phyloP scores from a whole-genome alignment of 2,888 invertebrate species.

The Plutella xylostella region DNA sequence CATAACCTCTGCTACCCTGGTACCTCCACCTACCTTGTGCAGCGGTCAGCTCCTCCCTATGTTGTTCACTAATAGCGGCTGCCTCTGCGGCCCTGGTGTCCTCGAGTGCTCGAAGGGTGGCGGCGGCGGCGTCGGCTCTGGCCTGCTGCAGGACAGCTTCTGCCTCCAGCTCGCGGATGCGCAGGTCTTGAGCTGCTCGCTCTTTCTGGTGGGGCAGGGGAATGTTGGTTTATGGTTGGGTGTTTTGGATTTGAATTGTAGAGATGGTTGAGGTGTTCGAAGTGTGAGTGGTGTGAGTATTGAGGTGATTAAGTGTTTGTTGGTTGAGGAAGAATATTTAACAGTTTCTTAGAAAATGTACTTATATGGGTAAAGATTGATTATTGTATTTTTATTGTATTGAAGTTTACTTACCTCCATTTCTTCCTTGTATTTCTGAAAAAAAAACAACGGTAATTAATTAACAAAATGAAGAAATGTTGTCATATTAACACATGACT shows the following conservation, averaged over 20 bases:
- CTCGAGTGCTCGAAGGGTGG: conserved; percentile 39
- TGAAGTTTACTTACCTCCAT: conserved; percentile 45
- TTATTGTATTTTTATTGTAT: background rate
- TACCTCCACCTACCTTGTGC: conserved; percentile 43
- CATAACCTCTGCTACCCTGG: background rate
- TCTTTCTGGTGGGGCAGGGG: conserved; percentile 33
- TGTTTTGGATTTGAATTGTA: too few relatives aligned
- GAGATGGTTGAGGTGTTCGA: too few relatives aligned
- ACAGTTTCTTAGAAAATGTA: background rate
- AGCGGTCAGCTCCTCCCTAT: conserved; percentile 54
- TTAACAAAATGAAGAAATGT: background rate
- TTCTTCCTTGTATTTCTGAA: conserved; percentile 63
- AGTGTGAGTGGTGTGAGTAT: too few relatives aligned
- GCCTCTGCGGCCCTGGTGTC: conserved; percentile 45
- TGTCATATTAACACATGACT: too few relatives aligned
- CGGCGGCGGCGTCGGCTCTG: conserved; percentile 48
- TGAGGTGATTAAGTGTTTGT: too few relatives aligned
- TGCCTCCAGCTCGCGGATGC: conserved; percentile 55
- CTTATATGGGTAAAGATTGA: background rate
- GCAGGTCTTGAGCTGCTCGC: conserved; percentile 57
- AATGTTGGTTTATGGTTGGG: too few relatives aligned
- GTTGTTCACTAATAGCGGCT: conserved; percentile 40
- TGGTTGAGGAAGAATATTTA: too few relatives aligned
- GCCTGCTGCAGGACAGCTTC: conserved; percentile 44
- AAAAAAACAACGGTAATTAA: conserved; percentile 17